A percentile compares a stretch with the other conserved stretches of the same genome.
Conservation (phyloP, 2,113 vertebrate species). For the Melierax canorus region DNA sequence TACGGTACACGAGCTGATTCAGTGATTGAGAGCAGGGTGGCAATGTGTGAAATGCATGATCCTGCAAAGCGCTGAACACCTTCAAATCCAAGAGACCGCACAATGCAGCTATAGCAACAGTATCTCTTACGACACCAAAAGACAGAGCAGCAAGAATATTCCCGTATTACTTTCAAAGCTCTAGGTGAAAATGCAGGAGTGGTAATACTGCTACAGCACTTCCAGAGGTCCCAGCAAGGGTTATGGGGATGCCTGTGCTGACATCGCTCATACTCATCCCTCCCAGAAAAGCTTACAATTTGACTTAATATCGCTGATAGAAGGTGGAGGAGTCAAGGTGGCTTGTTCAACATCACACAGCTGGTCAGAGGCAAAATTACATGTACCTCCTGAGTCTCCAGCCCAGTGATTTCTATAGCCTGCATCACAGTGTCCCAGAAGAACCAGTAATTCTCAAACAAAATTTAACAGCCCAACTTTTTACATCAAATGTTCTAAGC, state of each 20-base stretch:
- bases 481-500: slow-evolving; percentile 6
- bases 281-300: background rate
- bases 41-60: background rate
- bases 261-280: background rate
- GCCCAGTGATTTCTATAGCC: background rate
- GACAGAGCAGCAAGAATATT: background rate
- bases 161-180: background rate
- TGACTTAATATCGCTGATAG: background rate
- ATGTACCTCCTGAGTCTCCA: background rate
- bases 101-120: background rate
- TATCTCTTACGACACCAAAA: background rate
- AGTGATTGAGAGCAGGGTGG: background rate
- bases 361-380: background rate
- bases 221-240: background rate
- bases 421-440: background rate
- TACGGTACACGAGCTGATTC: background rate
- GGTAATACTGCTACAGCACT: background rate
- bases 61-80: background rate
- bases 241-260: background rate
- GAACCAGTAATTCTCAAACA: background rate
- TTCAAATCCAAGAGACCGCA: background rate
- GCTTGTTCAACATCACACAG: background rate
- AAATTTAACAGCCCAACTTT: background rate
- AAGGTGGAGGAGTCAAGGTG: background rate
- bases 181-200: background rate